phyloP scores from a whole-genome alignment of 1,140 invertebrate species.

The Trichonephila clavipes region DNA sequence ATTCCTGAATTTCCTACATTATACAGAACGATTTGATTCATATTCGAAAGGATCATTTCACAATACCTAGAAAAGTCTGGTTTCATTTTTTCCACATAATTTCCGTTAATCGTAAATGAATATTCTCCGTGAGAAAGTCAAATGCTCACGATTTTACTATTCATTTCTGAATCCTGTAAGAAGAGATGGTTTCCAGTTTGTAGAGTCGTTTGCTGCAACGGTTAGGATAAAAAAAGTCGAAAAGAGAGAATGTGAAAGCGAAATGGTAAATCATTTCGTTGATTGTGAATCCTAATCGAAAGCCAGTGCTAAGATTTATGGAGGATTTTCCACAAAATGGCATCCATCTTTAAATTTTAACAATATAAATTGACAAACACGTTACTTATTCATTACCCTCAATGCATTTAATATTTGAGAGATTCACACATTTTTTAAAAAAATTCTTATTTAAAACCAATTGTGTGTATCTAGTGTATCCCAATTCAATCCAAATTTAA shows the following conservation, averaged over 20 bases:
- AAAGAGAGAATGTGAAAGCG: not conserved
- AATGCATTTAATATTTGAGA: too few species aligned
- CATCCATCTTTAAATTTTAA: not conserved
- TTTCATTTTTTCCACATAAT: slow-evolving; percentile 27
- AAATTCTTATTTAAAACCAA: too few species aligned
- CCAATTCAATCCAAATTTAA: too few species aligned
- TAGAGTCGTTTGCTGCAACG: not conserved
- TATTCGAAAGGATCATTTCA: not conserved
- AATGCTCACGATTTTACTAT: not conserved
- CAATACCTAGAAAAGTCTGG: slow-evolving; percentile 11
- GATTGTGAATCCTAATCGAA: slow-evolving; percentile 49
- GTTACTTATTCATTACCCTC: too few species aligned
- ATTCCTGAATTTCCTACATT: slow-evolving; percentile 60
- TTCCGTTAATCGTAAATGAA: slow-evolving; percentile 57
- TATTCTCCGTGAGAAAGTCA: not conserved
- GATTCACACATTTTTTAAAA: too few species aligned
- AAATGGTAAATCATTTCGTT: not conserved
- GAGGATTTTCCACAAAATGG: slow-evolving; percentile 74
- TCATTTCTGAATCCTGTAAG: not conserved
- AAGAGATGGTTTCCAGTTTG: not conserved
- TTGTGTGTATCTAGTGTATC: too few species aligned
- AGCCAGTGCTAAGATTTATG: slow-evolving; percentile 43
- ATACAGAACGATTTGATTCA: not conserved
- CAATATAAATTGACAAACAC: too few species aligned
- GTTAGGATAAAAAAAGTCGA: not conserved